Conservation (phyloP, 2,113 vertebrate genomes). For the Psittacara wagleri region DNA sequence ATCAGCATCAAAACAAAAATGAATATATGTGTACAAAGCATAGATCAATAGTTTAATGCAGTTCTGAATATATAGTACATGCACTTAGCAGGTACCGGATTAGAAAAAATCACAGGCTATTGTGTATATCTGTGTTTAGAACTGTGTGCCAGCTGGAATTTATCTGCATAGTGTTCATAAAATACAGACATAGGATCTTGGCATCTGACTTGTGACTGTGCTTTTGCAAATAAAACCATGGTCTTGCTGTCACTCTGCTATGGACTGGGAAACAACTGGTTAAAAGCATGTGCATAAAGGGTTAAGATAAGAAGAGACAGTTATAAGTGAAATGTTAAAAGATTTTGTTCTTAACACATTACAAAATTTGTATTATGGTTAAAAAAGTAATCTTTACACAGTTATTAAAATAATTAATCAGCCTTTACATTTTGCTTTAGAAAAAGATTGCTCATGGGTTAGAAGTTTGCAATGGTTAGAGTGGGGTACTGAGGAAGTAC, state of each 20-base stretch:
- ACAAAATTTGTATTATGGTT: background rate
- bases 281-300: background rate
- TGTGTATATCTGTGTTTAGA: background rate
- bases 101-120: background rate
- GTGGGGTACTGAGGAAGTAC: background rate
- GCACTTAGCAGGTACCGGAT: background rate
- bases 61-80: background rate
- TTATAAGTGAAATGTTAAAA: background rate
- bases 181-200: background rate
- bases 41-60: conserved; percentile 57
- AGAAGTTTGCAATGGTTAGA: background rate
- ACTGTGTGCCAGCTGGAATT: background rate
- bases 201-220: background rate
- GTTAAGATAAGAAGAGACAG: background rate
- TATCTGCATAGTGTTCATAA: background rate
- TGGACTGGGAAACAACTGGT: background rate
- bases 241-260: background rate
- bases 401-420: background rate
- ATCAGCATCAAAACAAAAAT: conserved; percentile 64
- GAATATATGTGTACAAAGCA: conserved; percentile 48
- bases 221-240: background rate
- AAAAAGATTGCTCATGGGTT: background rate
- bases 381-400: background rate
- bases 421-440: background rate
- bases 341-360: background rate